Conservation (phyloP, 2,797 vertebrate genomes). For the Paedocypris micromegethes region DNA sequence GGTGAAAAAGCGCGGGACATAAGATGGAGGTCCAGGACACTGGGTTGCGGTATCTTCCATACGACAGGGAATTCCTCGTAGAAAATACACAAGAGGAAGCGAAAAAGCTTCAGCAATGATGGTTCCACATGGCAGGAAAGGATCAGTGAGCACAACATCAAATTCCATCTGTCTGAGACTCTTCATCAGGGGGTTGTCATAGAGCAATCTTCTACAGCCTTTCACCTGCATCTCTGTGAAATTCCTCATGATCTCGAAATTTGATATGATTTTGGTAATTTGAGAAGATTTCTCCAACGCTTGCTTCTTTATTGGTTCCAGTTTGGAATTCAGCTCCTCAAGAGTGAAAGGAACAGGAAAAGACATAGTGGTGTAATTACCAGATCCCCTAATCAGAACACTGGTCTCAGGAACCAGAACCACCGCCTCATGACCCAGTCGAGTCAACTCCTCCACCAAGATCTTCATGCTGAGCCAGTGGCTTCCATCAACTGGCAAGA, state of each 20-base stretch:
- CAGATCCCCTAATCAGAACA: constrained; percentile 53
- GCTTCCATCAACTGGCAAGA: constrained; percentile 69
- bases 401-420: constrained; percentile 65
- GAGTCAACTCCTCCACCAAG: constrained; percentile 62
- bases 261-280: too few species aligned
- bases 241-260: too few species aligned
- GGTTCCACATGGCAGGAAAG: constrained; percentile 72
- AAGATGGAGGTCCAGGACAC: constrained; percentile 65
- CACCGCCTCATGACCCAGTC: constrained; percentile 59
- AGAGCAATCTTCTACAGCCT: constrained; percentile 55
- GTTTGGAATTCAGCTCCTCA: constrained; percentile 57
- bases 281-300: too few species aligned
- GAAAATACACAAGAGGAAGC: constrained; percentile 66
- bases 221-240: constrained; percentile 49
- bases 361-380: constrained; percentile 50
- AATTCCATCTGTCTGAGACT: constrained; percentile 54
- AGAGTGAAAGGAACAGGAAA: constrained; percentile 59
- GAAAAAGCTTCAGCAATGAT: constrained; percentile 59
- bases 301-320: too few species aligned
- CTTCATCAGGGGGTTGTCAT: too few species aligned
- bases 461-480: constrained; percentile 76
- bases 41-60: constrained; percentile 57
- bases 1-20: constrained; percentile 60
- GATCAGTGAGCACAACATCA: constrained; percentile 66
- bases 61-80: constrained; percentile 62